Percentiles rank a stretch among this genome's conserved stretches.
phyloP scores from a whole-genome alignment of 2,888 invertebrate species.

The Acrocera orbiculus region DNA sequence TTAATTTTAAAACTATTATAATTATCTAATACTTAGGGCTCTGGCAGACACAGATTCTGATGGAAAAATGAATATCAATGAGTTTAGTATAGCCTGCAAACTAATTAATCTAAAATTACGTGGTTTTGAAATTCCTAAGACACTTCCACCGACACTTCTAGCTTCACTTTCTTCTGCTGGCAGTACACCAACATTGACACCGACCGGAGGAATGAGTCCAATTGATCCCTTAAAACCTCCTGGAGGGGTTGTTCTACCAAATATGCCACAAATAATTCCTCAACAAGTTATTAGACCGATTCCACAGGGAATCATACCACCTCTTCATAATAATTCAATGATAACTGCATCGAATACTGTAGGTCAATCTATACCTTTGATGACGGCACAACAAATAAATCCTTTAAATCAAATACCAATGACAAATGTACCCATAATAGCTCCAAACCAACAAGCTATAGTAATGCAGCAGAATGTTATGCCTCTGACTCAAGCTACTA shows the following conservation, averaged over 20 bases:
- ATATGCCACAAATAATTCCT: slow-evolving; percentile 8
- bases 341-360: too few relatives aligned
- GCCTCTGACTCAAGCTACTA: too few relatives aligned
- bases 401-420: too few relatives aligned
- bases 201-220: slow-evolving; percentile 26
- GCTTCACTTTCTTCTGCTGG: slow-evolving; percentile 45
- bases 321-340: too few relatives aligned
- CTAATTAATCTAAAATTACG: slow-evolving; percentile 83
- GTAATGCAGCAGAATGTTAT: too few relatives aligned
- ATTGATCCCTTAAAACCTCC: slow-evolving; percentile 21
- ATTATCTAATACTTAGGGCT: slow-evolving; percentile 35
- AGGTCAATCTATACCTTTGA: too few relatives aligned
- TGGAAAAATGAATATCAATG: slow-evolving; percentile 88
- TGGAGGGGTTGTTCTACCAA: slow-evolving; percentile 11
- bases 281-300: slow-evolving; percentile 7
- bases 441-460: too few relatives aligned
- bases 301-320: slow-evolving; percentile 7
- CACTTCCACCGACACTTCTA: slow-evolving; percentile 58
- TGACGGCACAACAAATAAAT: too few relatives aligned
- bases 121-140: slow-evolving; percentile 77
- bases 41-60: slow-evolving; percentile 92
- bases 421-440: too few relatives aligned
- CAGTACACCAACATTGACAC: slow-evolving; percentile 27
- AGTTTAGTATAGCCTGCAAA: slow-evolving; percentile 97
- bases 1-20: too few relatives aligned